Evolutionary conservation across 2,888 invertebrate genomes (phyloP).

Genomic region (Aelia acuminata): DNA sequence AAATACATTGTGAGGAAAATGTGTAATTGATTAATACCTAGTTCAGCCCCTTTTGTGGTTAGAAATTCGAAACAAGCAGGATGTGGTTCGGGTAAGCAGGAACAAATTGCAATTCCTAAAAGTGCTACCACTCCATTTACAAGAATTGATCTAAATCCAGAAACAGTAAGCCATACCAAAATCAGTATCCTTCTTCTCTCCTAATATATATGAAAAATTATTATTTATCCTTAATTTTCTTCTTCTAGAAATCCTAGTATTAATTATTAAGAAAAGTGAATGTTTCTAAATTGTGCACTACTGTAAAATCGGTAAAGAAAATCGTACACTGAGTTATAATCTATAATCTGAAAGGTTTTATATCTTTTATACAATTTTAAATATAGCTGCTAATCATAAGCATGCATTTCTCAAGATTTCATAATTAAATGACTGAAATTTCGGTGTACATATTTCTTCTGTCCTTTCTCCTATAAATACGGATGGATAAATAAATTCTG

Average conservation of each 20-base stretch:
- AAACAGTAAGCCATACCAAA: slow-evolving; percentile 50
- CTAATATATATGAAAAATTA: neutral
- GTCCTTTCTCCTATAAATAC: too few species aligned
- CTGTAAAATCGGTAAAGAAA: neutral
- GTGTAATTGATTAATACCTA: slow-evolving; percentile 50
- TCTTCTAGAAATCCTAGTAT: too few species aligned
- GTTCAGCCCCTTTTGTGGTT: slow-evolving; percentile 52
- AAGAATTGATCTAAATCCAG: slow-evolving; percentile 51
- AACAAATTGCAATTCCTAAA: slow-evolving; percentile 47
- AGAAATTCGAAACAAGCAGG: slow-evolving; percentile 54
- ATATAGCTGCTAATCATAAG: too few species aligned
- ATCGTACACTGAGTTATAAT: neutral
- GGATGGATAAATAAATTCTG: too few species aligned
- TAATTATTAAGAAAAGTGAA: neutral
- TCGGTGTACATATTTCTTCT: too few species aligned
- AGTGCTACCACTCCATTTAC: slow-evolving; percentile 44
- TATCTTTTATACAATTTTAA: too few species aligned
- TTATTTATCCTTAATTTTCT: neutral
- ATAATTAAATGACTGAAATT: too few species aligned
- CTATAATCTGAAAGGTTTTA: too few species aligned
- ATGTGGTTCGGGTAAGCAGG: slow-evolving; percentile 27
- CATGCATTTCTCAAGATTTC: too few species aligned
- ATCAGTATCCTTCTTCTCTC: slow-evolving; percentile 45
- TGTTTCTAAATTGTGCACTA: neutral
- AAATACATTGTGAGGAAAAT: neutral